Percentiles rank a stretch among this genome's conserved stretches.
Evolutionary conservation across 1,140 invertebrate genomes (phyloP).

Genomic region (Octopus sinensis): DNA sequence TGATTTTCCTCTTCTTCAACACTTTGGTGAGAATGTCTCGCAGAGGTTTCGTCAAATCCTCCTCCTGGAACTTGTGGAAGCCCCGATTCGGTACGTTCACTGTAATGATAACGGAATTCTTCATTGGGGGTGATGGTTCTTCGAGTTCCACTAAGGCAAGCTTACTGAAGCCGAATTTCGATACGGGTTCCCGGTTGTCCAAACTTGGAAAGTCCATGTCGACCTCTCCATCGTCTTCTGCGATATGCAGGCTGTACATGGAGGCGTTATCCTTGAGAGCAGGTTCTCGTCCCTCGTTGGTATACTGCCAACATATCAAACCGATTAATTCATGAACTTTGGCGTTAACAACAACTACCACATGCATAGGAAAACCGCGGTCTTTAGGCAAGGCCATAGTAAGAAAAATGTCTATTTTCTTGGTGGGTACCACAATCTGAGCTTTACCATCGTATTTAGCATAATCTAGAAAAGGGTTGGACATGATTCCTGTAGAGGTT

Average conservation of each 20-base stretch:
- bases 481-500: slow-evolving; percentile 70
- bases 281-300: slow-evolving; percentile 59
- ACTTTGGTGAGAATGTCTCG: slow-evolving; percentile 57
- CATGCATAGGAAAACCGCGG: slow-evolving; percentile 78
- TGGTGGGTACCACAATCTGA: slow-evolving; percentile 72
- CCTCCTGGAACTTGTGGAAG: slow-evolving; percentile 58
- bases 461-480: slow-evolving; percentile 85
- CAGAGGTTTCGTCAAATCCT: slow-evolving; percentile 50
- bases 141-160: slow-evolving; percentile 77
- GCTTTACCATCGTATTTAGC: slow-evolving; percentile 85
- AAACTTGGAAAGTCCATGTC: slow-evolving; percentile 89
- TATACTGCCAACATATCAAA: slow-evolving; percentile 75
- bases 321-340: slow-evolving; percentile 92
- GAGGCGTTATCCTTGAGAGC: slow-evolving; percentile 52
- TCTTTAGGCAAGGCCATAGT: slow-evolving; percentile 78
- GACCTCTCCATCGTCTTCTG: slow-evolving; percentile 95
- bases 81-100: slow-evolving; percentile 55
- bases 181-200: slow-evolving; percentile 79
- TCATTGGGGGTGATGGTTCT: slow-evolving; percentile 31
- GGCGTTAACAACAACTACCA: slow-evolving; percentile 78
- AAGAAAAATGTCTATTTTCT: slow-evolving; percentile 75
- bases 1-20: slow-evolving; percentile 52
- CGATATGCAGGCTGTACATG: slow-evolving; percentile 71
- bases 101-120: slow-evolving; percentile 44
- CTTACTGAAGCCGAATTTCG: slow-evolving; percentile 87